Percentiles rank a stretch among this genome's conserved stretches.
These are phyloP conservation scores for Margaritifera margaritifera DNA, from an alignment of 2,888 invertebrate species.

Conservation along the genomic window DNA sequence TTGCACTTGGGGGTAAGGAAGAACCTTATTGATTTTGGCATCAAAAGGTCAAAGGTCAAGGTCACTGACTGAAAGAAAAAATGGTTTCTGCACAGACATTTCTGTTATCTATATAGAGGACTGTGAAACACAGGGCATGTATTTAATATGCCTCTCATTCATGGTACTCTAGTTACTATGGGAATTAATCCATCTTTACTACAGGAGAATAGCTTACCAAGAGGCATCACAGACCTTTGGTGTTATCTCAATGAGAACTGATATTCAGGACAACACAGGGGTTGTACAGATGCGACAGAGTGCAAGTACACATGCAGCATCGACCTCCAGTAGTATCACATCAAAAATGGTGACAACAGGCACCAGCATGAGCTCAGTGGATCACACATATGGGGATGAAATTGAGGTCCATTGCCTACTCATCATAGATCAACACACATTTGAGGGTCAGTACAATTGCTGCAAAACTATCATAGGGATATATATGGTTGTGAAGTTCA, in stretches of 20 bases:
- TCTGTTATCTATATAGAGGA: too few species aligned
- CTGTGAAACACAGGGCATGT: too few species aligned
- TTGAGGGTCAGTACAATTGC: conserved; percentile 79
- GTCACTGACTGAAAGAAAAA: too few species aligned
- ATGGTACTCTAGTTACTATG: too few species aligned
- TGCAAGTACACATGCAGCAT: conserved; percentile 84
- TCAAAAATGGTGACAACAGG: conserved; percentile 66
- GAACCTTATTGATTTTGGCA: too few species aligned
- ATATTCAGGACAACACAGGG: conserved; percentile 84
- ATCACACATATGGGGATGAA: conserved; percentile 82
- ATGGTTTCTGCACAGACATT: too few species aligned
- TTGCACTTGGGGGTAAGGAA: too few species aligned
- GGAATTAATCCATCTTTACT: neutral
- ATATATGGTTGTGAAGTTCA: neutral
- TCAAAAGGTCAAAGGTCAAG: too few species aligned
- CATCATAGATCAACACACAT: conserved; percentile 95
- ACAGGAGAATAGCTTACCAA: conserved; percentile 92
- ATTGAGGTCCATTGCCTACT: conserved; percentile 89
- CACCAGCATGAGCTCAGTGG: conserved; percentile 73
- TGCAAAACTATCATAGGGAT: too few species aligned
- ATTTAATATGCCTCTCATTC: too few species aligned
- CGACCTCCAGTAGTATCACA: conserved; percentile 76
- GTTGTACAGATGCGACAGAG: conserved; percentile 80
- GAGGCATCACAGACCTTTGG: conserved; percentile 87
- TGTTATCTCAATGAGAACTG: conserved; percentile 91